Percentiles rank a stretch among this genome's conserved stretches.
Conservation (phyloP, 30 jellyfish, hydroid and myxozoan genomes). For the Aurelia sp. region DNA sequence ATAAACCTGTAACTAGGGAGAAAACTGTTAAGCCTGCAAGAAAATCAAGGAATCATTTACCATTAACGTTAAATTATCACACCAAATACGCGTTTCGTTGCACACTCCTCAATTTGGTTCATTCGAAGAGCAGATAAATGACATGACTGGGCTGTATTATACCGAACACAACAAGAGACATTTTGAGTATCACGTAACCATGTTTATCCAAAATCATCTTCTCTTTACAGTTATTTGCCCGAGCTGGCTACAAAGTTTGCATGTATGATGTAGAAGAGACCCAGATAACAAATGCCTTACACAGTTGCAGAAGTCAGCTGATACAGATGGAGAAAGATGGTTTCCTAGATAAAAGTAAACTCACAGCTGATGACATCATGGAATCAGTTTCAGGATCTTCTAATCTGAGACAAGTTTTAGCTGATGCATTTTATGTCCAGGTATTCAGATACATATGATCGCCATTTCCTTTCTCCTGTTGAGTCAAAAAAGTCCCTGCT, state of each 20-base stretch:
- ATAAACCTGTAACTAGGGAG: no score
- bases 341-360: slow-evolving; percentile 3
- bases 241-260: slow-evolving; percentile 87
- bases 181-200: no score
- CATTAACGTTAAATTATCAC: no score
- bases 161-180: no score
- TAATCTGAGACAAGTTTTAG: slow-evolving; percentile 63
- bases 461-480: background rate
- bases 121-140: no score
- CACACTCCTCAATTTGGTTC: no score
- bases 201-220: background rate
- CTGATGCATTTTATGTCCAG: slow-evolving; percentile 85
- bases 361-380: slow-evolving; percentile 53
- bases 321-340: slow-evolving; percentile 77
- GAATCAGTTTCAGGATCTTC: slow-evolving; percentile 53
- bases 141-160: no score
- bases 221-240: slow-evolving; percentile 75
- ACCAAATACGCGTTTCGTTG: no score
- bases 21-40: no score
- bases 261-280: slow-evolving; percentile 69
- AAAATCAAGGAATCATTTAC: no score
- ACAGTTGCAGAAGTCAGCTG: slow-evolving; percentile 55
- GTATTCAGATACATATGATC: slow-evolving; percentile 14
- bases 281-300: slow-evolving; percentile 76
- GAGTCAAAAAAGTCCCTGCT: no score